These are phyloP conservation scores for Catharus ustulatus DNA, from an alignment of 2,797 vertebrate species.

Conservation along the genomic window DNA sequence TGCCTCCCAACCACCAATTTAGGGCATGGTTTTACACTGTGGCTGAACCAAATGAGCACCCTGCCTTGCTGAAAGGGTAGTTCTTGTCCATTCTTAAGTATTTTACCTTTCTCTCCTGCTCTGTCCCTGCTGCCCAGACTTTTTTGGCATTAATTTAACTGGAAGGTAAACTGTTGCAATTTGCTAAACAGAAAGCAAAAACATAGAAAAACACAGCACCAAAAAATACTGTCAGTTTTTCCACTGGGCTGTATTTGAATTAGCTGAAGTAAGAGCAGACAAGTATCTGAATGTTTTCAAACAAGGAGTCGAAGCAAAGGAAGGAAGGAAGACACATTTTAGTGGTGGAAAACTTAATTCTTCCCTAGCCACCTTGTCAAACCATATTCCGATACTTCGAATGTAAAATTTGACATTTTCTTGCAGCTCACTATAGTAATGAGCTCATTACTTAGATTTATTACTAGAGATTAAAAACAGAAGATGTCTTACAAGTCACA, in stretches of 20 bases:
- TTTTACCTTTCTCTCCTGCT: neutral
- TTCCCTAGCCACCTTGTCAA: neutral
- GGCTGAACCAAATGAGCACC: neutral
- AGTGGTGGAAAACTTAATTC: neutral
- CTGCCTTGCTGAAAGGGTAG: neutral
- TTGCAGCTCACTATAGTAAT: neutral
- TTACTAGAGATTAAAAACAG: neutral
- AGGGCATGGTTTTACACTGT: neutral
- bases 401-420: slow-evolving; percentile 33
- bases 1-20: neutral
- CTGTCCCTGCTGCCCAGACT: neutral
- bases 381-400: neutral
- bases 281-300: neutral
- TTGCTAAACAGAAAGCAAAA: neutral
- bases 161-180: neutral
- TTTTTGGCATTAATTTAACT: neutral
- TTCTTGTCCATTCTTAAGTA: neutral
- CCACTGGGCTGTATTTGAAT: neutral
- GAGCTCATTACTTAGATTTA: slow-evolving; percentile 26
- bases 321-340: neutral
- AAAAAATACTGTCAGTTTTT: neutral
- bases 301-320: neutral
- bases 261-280: neutral
- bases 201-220: neutral
- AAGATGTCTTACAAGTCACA: neutral